These are phyloP conservation scores for Eueremaeus valkanovi DNA, from an alignment of 2,888 invertebrate genomes.

Conservation along the genomic window DNA sequence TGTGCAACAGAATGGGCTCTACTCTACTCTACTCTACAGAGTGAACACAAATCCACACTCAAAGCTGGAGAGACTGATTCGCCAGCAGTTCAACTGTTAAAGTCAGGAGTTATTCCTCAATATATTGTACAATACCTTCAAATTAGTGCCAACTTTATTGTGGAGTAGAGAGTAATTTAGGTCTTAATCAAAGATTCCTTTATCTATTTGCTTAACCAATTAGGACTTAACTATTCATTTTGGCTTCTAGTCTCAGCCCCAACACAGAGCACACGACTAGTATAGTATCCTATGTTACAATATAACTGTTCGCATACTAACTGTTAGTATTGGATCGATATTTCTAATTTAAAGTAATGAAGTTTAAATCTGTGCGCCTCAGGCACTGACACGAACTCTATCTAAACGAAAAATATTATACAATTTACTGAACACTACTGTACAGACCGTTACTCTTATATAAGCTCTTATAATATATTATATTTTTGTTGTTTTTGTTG, in stretches of 20 bases:
- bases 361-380: slow-evolving; percentile 27
- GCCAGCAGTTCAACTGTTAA: background rate
- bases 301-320: background rate
- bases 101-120: background rate
- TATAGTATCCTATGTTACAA: background rate
- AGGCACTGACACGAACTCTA: slow-evolving; percentile 19
- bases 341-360: slow-evolving; percentile 31
- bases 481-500: slow-evolving; percentile 29
- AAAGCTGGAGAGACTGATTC: background rate
- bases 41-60: background rate
- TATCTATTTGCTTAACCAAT: slow-evolving; percentile 31
- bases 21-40: no score
- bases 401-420: no score
- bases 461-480: no score
- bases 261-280: background rate
- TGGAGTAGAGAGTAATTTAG: slow-evolving; percentile 20
- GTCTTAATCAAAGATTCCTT: slow-evolving; percentile 22
- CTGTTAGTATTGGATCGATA: background rate
- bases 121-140: background rate
- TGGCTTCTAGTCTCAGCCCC: background rate
- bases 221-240: slow-evolving; percentile 13
- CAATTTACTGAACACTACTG: no score
- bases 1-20: background rate
- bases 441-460: background rate
- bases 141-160: background rate